phyloP scores from a whole-genome alignment of 1,140 invertebrate genomes.

The Venustaconcha ellipsiformis region DNA sequence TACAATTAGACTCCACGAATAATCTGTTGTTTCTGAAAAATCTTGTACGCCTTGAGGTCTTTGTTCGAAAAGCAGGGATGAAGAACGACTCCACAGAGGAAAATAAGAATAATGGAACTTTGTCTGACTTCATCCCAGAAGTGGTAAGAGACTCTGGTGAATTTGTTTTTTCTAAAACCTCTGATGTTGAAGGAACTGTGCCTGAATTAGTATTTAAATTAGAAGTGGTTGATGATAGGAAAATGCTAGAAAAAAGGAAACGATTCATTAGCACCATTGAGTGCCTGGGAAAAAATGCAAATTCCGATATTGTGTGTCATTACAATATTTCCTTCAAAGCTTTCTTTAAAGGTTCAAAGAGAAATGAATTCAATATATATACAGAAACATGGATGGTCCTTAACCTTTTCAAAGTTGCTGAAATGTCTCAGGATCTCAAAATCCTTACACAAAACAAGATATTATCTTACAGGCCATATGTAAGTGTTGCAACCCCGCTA shows the following conservation, averaged over 20 bases:
- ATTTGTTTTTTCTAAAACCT: background rate
- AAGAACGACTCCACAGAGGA: background rate
- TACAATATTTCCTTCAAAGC: background rate
- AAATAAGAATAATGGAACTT: too few species aligned
- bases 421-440: background rate
- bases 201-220: background rate
- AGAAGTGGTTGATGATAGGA: background rate
- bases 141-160: background rate
- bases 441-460: slow-evolving; percentile 13
- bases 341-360: background rate
- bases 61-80: background rate
- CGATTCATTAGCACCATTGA: too few species aligned
- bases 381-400: slow-evolving; percentile 10
- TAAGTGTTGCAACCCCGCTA: slow-evolving; percentile 36
- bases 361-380: background rate
- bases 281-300: too few species aligned
- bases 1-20: slow-evolving; percentile 28
- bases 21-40: slow-evolving; percentile 45
- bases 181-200: background rate
- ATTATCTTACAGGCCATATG: slow-evolving; percentile 38
- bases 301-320: too few species aligned
- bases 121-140: background rate
- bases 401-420: slow-evolving; percentile 18
- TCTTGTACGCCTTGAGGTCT: slow-evolving; percentile 11
- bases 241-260: too few species aligned